These are phyloP conservation scores for Cephalophus harveyi DNA, from an alignment of 2,113 vertebrate genomes.

Conservation along the genomic window DNA sequence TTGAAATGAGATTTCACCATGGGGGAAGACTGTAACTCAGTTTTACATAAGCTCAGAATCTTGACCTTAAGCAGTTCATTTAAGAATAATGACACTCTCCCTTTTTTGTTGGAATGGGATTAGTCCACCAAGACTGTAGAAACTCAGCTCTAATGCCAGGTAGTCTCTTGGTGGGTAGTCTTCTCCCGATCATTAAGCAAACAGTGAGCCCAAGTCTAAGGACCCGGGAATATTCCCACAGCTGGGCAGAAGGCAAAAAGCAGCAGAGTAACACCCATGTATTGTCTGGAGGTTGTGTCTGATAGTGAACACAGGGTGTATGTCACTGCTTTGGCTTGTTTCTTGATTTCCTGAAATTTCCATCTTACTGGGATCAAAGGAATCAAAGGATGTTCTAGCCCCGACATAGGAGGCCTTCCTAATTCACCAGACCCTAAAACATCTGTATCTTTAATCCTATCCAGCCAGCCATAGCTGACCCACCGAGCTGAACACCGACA, in stretches of 20 bases:
- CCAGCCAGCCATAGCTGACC: background rate
- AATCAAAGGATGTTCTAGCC: background rate
- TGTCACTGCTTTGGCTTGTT: background rate
- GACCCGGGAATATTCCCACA: background rate
- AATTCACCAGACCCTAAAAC: background rate
- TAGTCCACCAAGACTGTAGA: background rate
- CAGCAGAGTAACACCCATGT: background rate
- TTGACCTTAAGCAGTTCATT: background rate
- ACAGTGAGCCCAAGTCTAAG: background rate
- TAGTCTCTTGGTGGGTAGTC: background rate
- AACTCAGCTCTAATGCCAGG: background rate
- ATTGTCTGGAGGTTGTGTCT: background rate
- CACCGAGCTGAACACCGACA: background rate
- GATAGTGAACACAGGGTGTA: background rate
- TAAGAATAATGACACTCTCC: background rate
- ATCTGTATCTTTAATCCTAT: background rate
- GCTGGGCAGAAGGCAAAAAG: background rate
- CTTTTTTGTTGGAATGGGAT: background rate
- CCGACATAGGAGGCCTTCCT: background rate
- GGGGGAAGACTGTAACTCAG: background rate
- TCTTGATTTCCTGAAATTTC: background rate
- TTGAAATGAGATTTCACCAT: background rate
- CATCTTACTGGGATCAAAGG: background rate
- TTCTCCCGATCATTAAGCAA: background rate
- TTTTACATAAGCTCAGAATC: background rate